These are phyloP conservation scores for Cyrtonyx montezumae DNA, from an alignment of 2,113 vertebrate genomes.

Conservation along the genomic window DNA sequence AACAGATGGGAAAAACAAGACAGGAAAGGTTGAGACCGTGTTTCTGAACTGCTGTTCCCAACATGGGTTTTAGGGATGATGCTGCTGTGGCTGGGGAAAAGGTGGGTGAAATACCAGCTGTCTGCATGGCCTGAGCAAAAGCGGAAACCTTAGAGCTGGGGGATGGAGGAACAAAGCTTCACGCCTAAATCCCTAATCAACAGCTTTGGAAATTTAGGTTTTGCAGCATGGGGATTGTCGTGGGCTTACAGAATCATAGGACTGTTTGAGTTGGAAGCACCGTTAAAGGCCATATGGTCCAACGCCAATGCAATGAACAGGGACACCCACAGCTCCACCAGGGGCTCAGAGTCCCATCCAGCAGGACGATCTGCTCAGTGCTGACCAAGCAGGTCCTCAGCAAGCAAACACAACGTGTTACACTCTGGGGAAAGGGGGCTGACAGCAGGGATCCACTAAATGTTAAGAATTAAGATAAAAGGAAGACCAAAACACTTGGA, in stretches of 20 bases:
- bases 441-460: not conserved
- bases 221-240: not conserved
- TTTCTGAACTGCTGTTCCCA: slow-evolving; percentile 32
- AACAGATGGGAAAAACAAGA: slow-evolving; percentile 66
- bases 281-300: too few species aligned
- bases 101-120: not conserved
- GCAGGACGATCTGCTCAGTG: not conserved
- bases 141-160: not conserved
- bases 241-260: not conserved
- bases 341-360: too few species aligned
- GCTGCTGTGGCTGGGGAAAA: not conserved
- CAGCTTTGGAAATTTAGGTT: not conserved
- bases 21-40: slow-evolving; percentile 22
- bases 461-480: not conserved
- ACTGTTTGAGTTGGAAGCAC: too few species aligned
- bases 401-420: rapidly evolving
- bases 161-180: not conserved
- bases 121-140: not conserved
- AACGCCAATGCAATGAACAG: too few species aligned
- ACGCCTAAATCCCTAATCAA: not conserved
- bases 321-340: too few species aligned
- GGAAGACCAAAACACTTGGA: not conserved
- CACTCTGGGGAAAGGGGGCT: rapidly evolving
- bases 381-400: not conserved
- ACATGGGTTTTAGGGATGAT: not conserved